A percentile compares a stretch with the other conserved stretches of the same genome.
phyloP scores from a whole-genome alignment of 1,140 invertebrate genomes.

The Brachionus manjavacas region DNA sequence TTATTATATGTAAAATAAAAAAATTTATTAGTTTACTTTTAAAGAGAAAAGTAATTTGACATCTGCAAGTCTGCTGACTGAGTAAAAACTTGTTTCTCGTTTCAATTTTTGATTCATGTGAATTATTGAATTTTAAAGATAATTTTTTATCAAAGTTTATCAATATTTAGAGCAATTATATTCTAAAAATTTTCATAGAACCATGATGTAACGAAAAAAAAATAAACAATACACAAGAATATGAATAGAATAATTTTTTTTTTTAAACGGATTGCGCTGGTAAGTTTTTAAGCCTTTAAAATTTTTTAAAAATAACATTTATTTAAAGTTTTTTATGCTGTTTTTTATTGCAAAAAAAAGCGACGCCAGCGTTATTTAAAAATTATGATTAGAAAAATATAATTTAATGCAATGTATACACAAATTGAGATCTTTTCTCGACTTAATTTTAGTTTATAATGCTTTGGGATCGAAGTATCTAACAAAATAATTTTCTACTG shows the following conservation, averaged over 20 bases:
- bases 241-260: no score
- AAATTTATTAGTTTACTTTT: no score
- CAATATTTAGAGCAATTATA: no score
- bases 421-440: background rate
- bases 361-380: conserved; percentile 30
- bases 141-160: background rate
- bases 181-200: no score
- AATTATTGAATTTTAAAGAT: background rate
- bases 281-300: no score
- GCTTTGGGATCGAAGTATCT: conserved; percentile 1
- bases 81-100: background rate
- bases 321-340: conserved; percentile 4
- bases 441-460: conserved; percentile 28
- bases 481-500: background rate
- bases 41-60: no score
- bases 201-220: no score
- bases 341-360: background rate
- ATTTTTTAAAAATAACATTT: no score
- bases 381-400: background rate
- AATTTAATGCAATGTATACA: background rate
- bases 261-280: no score
- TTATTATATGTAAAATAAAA: no score
- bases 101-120: background rate
- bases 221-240: no score
- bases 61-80: no score